Percentiles rank a stretch among this genome's conserved stretches.
phyloP scores from a whole-genome alignment of 2,113 vertebrate species.

The Herpailurus yagouaroundi region DNA sequence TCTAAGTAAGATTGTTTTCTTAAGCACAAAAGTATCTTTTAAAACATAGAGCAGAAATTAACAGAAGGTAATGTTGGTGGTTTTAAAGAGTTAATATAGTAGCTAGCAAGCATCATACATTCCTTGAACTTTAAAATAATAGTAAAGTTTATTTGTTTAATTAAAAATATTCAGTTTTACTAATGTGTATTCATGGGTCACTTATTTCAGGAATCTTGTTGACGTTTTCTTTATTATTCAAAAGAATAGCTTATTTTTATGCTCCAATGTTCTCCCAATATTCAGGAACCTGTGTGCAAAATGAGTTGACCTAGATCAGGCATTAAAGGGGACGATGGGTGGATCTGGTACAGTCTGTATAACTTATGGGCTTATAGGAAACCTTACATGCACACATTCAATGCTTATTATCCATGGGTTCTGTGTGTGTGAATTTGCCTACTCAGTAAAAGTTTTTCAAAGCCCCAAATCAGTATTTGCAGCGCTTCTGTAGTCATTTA shows the following conservation, averaged over 20 bases:
- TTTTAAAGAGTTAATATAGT: slow-evolving; percentile 15
- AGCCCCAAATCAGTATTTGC: background rate
- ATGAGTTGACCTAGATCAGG: background rate
- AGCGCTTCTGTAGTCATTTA: background rate
- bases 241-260: slow-evolving; percentile 10
- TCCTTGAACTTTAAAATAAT: background rate
- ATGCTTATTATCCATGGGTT: background rate
- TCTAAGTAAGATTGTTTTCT: slow-evolving; percentile 46
- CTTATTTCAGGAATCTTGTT: slow-evolving; percentile 18
- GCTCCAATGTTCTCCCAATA: background rate
- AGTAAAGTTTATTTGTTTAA: slow-evolving; percentile 4
- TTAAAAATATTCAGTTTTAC: background rate
- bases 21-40: slow-evolving; percentile 46
- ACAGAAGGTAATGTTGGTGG: background rate
- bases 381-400: background rate
- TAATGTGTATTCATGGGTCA: background rate
- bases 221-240: background rate
- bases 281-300: background rate
- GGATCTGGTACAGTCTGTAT: background rate
- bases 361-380: background rate
- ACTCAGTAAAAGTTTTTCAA: background rate
- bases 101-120: background rate
- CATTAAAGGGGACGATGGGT: background rate
- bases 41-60: slow-evolving; percentile 26
- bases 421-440: background rate